A percentile compares a stretch with the other conserved stretches of the same genome.
These are phyloP conservation scores for Dione juno DNA, from an alignment of 2,888 invertebrate genomes.

Conservation along the genomic window DNA sequence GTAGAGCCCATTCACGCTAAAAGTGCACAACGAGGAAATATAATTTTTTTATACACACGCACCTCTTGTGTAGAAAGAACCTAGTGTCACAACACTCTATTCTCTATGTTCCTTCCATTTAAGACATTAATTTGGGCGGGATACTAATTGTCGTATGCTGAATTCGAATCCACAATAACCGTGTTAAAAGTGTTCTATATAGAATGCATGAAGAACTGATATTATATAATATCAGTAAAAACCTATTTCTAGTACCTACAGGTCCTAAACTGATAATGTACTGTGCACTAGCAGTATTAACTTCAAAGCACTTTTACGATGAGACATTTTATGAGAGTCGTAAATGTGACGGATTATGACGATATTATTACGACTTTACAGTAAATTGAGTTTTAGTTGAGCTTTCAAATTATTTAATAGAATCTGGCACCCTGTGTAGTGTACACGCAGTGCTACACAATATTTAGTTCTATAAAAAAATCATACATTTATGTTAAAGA, in stretches of 20 bases:
- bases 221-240: background rate
- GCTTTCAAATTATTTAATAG: background rate
- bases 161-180: too few species aligned
- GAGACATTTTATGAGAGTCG: conserved; percentile 11
- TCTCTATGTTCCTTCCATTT: too few species aligned
- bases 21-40: background rate
- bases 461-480: too few species aligned
- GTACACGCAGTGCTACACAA: too few species aligned
- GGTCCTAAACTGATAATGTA: background rate
- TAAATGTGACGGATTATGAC: conserved; percentile 22
- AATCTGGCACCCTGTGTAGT: background rate
- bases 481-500: too few species aligned
- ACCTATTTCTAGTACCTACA: background rate
- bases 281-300: conserved; percentile 4
- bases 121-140: too few species aligned
- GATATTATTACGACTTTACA: background rate
- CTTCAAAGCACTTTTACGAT: conserved; percentile 15
- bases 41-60: background rate
- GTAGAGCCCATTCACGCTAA: background rate
- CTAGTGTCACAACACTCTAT: too few species aligned
- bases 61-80: background rate
- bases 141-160: too few species aligned
- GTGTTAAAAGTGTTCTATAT: background rate
- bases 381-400: conserved; percentile 12
- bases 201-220: background rate